Evolutionary conservation across 1,140 invertebrate genomes (phyloP), one percentile per base, ranked within the genome.

Genomic region (Paraescarpia echinospica): DNA sequence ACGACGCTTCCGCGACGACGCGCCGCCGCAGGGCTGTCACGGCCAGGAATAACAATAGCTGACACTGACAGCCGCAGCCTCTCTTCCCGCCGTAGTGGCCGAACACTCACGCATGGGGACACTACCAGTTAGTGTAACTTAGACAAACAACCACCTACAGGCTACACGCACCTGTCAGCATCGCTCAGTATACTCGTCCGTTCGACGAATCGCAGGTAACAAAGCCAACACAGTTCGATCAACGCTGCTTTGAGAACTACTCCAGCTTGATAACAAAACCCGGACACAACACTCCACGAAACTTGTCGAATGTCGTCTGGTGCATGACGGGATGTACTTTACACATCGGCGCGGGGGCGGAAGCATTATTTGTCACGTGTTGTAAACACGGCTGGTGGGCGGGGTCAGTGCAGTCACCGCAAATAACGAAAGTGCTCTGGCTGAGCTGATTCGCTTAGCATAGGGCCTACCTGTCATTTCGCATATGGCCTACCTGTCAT

Each of bases 281-380:
- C 59, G 59, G 59, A 77, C 59, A 77, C 18, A 77, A 77, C 59
- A 77, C 59, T 77, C 59, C 8, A 6, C 59, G 14, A 77, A 77
- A 77, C 59, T 77, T 77, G 59, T 77, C 59, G 59, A 77, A 77
- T 77, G 59, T 77, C 59, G 59, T 77, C 59, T 77, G 59, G 59
- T 77, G 59, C 59, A 77, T 77, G 59, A 77, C 59, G 59, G 59
- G 59, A 77, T 77, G 59, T 77, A 77, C 59, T 77, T 77, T 77
- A 77, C 59, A 77, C 59, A 77, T 77, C 59, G 59, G 12, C 27
- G 59, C 59, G 59, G 59, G 59, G 59, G 59, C 59, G 59, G 22
- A 18, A 6, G 59, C 59, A 31, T 77, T 77, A 77, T 12, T 18
- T 12, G 59, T 77, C 59, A 77, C 59, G 59, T 77, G 59, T 6